Base-by-base conservation (phyloP, 1,140 invertebrate genomes). In the Galleria mellonella region DNA sequence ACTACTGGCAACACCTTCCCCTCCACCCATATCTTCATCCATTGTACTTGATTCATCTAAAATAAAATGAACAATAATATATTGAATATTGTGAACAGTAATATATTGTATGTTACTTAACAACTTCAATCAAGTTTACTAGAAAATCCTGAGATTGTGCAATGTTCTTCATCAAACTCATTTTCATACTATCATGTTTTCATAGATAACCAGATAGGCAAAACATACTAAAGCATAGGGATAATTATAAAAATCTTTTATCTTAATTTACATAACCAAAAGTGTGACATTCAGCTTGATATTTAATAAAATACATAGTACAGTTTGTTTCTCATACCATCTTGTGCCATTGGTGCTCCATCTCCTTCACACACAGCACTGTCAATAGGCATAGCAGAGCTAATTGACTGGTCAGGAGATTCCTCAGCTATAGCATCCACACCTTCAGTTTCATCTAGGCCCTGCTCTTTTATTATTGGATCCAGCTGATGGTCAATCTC, bases 381-480 rank as follows among this genome's bases (percentile, higher is more conserved):
- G 38, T 69, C 67, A 37, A 75, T 73, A n/a, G 82, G 79, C 62
- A 82, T 72, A 0, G 82, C 83, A 1, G 83, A 87, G 43, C 79
- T 86, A 10, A 86, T 86, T 0, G 83, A 86, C 51, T 87, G 86
- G 33, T 87, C 86, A 4, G 86, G 86, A 33, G 82, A 87, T 40
- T 84, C 86, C 44, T 86, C 84, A 30, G 79, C 71, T 17, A 62
- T 61, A 13, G 55, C 71, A 8, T 47, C 72, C 1, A 59, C 55
- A 3, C 56, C 71, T 29, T 77, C 83, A 2, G 50, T 45, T 27
- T 82, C 71, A 39, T 78, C 73, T 6, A 74, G 51, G 12, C 62
- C 57, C 31, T 70, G 60, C 41, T 82, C 72, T 50, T 83, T 79
- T 37, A 74, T 55, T 38, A 83, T 52, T n/a, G 74, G 65, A 14